Conservation (phyloP, 2,888 invertebrate species). For the Thymelicus sylvestris region DNA sequence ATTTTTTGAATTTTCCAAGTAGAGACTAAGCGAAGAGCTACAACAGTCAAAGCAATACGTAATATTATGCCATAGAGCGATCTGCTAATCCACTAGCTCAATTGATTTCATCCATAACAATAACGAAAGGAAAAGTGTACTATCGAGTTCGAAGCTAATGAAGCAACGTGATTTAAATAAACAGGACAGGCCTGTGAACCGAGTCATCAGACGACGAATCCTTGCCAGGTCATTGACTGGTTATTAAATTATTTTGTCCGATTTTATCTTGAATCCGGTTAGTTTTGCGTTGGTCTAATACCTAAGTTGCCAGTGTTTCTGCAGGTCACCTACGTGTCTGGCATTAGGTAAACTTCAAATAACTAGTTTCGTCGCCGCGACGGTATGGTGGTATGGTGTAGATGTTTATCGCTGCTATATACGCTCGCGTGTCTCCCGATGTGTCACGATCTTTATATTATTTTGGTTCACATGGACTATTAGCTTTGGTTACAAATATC, state of each 20-base stretch:
- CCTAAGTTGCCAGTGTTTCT: constrained; percentile 36
- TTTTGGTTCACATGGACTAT: constrained; percentile 20
- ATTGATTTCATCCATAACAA: neutral
- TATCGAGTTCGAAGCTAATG: neutral
- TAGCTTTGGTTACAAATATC: no score
- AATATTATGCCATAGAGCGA: neutral
- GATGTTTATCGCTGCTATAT: constrained; percentile 21
- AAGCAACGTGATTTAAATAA: neutral
- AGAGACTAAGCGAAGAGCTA: no score
- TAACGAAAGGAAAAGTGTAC: neutral
- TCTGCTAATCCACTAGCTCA: neutral
- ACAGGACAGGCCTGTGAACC: constrained; percentile 11
- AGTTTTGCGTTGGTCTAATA: constrained; percentile 44
- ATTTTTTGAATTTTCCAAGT: neutral
- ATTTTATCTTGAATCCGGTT: constrained; percentile 43
- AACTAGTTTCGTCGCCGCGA: constrained; percentile 40
- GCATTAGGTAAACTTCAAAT: constrained; percentile 40
- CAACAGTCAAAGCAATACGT: no score
- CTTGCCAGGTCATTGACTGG: constrained; percentile 36
- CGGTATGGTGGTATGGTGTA: neutral
- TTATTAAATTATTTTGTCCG: constrained; percentile 35
- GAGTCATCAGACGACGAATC: constrained; percentile 24
- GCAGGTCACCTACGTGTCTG: constrained; percentile 47
- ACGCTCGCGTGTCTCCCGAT: constrained; percentile 22
- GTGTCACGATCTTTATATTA: constrained; percentile 36